A percentile compares a stretch with the other conserved stretches of the same genome.
Evolutionary conservation across 2,888 invertebrate species (phyloP).

Genomic region (Diploptera punctata): DNA sequence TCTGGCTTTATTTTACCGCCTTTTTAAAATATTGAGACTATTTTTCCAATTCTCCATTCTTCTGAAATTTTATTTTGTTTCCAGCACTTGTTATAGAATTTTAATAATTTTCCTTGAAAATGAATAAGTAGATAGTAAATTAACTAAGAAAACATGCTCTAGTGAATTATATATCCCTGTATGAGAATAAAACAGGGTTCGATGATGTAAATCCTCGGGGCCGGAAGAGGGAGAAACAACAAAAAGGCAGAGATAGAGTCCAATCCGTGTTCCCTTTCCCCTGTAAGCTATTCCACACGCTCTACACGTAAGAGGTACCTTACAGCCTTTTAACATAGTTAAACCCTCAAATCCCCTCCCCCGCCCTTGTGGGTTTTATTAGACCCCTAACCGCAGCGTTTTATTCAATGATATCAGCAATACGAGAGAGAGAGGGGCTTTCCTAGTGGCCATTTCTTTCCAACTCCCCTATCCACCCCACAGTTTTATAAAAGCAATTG

Average conservation of each 20-base stretch:
- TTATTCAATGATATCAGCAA: conserved; percentile 28
- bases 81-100: too few relatives aligned
- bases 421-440: neutral
- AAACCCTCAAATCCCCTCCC: conserved; percentile 14
- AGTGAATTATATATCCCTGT: too few relatives aligned
- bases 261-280: conserved; percentile 7
- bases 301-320: conserved; percentile 6
- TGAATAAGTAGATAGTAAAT: too few relatives aligned
- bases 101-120: too few relatives aligned
- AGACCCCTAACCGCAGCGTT: conserved; percentile 19
- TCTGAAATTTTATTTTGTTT: too few relatives aligned
- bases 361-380: conserved; percentile 16
- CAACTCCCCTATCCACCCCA: neutral
- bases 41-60: too few relatives aligned
- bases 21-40: too few relatives aligned
- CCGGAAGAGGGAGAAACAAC: neutral
- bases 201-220: neutral
- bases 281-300: conserved; percentile 1
- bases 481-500: conserved; percentile 14
- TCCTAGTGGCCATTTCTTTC: conserved; percentile 5
- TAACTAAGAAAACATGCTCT: too few relatives aligned
- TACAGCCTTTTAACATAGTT: conserved; percentile 22
- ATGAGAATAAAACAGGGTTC: too few relatives aligned
- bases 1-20: too few relatives aligned
- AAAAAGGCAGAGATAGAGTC: neutral